Evolutionary conservation across 2,113 vertebrate genomes (phyloP).

Genomic region (Odontophorus gujanensis): DNA sequence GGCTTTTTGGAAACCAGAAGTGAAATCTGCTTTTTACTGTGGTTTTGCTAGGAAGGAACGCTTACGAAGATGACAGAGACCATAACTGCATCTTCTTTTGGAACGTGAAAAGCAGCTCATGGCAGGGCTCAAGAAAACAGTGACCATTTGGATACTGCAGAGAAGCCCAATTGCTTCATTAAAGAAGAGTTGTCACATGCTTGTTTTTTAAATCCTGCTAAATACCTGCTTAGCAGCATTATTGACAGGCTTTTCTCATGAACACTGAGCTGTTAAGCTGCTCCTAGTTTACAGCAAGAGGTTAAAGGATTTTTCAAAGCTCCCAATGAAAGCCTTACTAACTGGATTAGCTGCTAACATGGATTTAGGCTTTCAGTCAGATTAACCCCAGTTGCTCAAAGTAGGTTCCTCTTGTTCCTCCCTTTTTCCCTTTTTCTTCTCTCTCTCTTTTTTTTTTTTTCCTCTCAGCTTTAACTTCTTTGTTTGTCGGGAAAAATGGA

Average conservation of each 20-base stretch:
- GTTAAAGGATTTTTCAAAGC: slow-evolving; percentile 79
- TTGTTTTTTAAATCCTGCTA: slow-evolving; percentile 64
- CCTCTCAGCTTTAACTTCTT: not conserved
- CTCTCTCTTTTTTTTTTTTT: not conserved
- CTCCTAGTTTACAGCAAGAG: slow-evolving; percentile 66
- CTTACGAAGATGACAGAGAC: not conserved
- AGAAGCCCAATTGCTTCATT: slow-evolving; percentile 47
- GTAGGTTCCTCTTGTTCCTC: slow-evolving; percentile 57
- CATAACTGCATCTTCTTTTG: not conserved
- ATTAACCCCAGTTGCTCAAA: slow-evolving; percentile 73
- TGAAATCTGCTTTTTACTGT: not conserved
- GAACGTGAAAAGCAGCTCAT: not conserved
- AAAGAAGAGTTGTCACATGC: slow-evolving; percentile 39
- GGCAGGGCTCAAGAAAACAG: not conserved
- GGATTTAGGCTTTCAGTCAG: slow-evolving; percentile 75
- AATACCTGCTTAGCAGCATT: slow-evolving; percentile 52
- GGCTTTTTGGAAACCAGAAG: not conserved
- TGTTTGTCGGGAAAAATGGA: not conserved
- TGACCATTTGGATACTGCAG: slow-evolving; percentile 24
- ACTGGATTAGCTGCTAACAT: slow-evolving; percentile 80
- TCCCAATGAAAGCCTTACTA: slow-evolving; percentile 75
- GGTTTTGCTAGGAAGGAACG: not conserved
- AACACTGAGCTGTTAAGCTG: slow-evolving; percentile 66
- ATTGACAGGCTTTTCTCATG: slow-evolving; percentile 63
- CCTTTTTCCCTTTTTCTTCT: slow-evolving; percentile 36